phyloP scores from a whole-genome alignment of 1,140 invertebrate genomes.

The Holotrichia oblita region DNA sequence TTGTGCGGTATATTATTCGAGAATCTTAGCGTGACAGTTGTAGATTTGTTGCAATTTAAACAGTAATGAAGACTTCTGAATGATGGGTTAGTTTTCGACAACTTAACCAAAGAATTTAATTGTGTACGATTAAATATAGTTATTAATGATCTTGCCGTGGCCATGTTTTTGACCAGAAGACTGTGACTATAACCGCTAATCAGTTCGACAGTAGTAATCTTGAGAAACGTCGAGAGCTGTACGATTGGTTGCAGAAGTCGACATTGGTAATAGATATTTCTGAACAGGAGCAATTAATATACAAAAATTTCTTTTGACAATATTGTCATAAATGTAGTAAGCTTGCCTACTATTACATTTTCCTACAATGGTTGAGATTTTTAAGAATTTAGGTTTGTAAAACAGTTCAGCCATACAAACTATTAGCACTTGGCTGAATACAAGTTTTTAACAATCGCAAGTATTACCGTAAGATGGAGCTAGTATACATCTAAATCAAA shows the following conservation, averaged over 20 bases:
- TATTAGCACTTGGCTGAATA: no score
- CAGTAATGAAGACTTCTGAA: constrained; percentile 55
- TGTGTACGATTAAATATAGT: constrained; percentile 57
- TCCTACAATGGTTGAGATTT: neutral
- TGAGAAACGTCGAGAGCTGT: neutral
- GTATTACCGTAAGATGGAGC: no score
- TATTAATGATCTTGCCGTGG: constrained; percentile 57
- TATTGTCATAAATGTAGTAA: neutral
- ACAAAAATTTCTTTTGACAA: constrained; percentile 21
- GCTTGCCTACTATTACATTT: neutral
- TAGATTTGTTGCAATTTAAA: constrained; percentile 52
- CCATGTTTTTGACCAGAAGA: constrained; percentile 53
- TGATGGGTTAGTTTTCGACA: constrained; percentile 51
- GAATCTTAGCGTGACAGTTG: constrained; percentile 49
- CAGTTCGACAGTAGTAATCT: constrained; percentile 7
- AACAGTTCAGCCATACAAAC: neutral
- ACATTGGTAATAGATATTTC: neutral
- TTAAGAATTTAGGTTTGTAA: neutral
- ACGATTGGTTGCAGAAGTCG: constrained; percentile 23
- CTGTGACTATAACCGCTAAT: neutral
- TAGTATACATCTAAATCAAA: no score
- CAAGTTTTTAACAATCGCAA: no score
- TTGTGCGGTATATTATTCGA: constrained; percentile 47
- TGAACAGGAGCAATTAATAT: neutral
- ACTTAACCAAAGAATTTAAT: constrained; percentile 54